phyloP scores from a whole-genome alignment of 2,113 vertebrate genomes.

The Elephas maximus region DNA sequence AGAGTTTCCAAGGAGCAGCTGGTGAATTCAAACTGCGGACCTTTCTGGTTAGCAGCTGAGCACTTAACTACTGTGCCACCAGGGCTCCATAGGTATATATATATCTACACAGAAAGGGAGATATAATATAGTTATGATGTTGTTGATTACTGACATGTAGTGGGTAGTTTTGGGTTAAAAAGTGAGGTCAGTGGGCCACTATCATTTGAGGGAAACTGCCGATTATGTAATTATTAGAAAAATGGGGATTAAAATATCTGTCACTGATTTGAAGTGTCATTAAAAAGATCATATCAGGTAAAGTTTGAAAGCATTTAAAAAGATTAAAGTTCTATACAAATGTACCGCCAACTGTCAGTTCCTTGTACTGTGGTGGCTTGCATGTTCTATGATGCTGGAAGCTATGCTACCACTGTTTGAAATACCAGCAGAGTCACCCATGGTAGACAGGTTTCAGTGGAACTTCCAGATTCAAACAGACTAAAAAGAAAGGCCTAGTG shows the following conservation, averaged over 20 bases:
- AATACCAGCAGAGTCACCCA: too few relatives aligned
- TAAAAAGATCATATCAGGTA: not conserved
- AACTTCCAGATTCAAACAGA: too few relatives aligned
- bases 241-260: conserved; percentile 59
- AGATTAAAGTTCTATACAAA: not conserved
- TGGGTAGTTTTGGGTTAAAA: not conserved
- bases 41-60: too few relatives aligned
- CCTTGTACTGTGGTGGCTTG: too few relatives aligned
- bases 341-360: not conserved
- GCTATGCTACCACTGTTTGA: too few relatives aligned
- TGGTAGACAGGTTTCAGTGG: too few relatives aligned
- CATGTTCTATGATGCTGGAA: too few relatives aligned
- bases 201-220: conserved; percentile 24
- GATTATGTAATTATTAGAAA: conserved; percentile 16
- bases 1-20: too few relatives aligned
- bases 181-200: not conserved
- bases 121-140: not conserved
- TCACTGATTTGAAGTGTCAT: not conserved
- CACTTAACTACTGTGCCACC: too few relatives aligned
- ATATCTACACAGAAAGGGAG: not conserved
- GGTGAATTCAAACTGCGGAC: too few relatives aligned
- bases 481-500: too few relatives aligned
- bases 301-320: conserved; percentile 7
- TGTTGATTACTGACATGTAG: not conserved
- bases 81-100: too few relatives aligned